phyloP scores from a whole-genome alignment of 64 coral and sea anemone species.

The Hydrozoanthus tunicans region DNA sequence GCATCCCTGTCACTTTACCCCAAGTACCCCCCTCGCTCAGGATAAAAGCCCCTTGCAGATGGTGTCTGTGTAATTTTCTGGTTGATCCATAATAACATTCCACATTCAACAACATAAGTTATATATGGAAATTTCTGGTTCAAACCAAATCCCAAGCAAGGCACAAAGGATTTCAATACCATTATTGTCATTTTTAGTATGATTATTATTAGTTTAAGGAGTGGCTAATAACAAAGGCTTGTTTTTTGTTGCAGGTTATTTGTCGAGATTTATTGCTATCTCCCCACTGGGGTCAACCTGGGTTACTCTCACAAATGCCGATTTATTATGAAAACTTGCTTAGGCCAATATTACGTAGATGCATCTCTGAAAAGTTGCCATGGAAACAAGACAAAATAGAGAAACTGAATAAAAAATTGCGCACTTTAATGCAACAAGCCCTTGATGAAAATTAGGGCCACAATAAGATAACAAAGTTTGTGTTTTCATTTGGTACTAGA shows the following conservation, averaged over 20 bases:
- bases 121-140: no score
- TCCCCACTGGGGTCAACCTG: constrained; percentile 67
- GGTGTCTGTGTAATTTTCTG: no score
- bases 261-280: constrained; percentile 79
- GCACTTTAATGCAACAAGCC: constrained; percentile 47
- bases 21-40: no score
- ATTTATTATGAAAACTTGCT: constrained; percentile 70
- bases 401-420: constrained; percentile 27
- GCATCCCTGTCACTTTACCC: no score
- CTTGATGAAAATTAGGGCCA: constrained; percentile 15
- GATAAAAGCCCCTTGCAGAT: no score
- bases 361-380: constrained; percentile 71
- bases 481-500: no score
- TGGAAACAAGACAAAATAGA: constrained; percentile 78
- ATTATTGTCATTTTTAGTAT: neutral
- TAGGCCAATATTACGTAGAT: constrained; percentile 50
- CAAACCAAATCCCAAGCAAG: no score
- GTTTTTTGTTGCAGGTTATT: constrained; percentile 58
- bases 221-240: no score
- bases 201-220: neutral
- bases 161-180: no score
- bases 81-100: no score
- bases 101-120: no score
- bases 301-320: constrained; percentile 70
- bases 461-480: neutral